Conservation (phyloP, 1,140 invertebrate genomes). For the Drosophila chauvacae region DNA sequence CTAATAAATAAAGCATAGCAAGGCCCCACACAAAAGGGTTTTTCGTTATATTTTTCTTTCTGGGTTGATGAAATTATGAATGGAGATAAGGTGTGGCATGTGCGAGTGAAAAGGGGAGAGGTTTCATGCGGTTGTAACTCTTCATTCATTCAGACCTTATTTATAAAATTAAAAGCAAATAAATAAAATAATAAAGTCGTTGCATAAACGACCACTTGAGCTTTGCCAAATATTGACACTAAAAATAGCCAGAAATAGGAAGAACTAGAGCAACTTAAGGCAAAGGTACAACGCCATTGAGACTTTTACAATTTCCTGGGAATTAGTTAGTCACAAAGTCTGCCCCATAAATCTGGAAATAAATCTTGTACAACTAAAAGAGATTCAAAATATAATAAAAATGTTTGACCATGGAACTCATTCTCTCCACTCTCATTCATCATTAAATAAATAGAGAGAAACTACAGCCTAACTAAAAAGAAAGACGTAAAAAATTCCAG, state of each 20-base stretch:
- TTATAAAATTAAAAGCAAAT: not conserved
- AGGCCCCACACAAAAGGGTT: slow-evolving; percentile 53
- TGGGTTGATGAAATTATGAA: slow-evolving; percentile 83
- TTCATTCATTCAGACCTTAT: slow-evolving; percentile 17
- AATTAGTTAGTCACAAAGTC: slow-evolving; percentile 3
- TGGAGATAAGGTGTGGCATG: slow-evolving; percentile 76
- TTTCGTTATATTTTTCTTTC: slow-evolving; percentile 53
- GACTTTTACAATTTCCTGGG: slow-evolving; percentile 19
- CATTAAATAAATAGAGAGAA: not conserved
- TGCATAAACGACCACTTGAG: slow-evolving; percentile 1
- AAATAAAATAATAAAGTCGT: slow-evolving; percentile 1
- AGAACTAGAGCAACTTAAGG: not conserved
- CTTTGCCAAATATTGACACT: not conserved
- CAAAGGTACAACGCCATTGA: not conserved
- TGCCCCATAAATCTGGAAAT: slow-evolving; percentile 12
- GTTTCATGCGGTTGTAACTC: slow-evolving; percentile 1
- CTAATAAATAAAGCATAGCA: slow-evolving; percentile 78
- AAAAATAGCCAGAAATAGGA: slow-evolving; percentile 7
- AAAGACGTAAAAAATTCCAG: slow-evolving; percentile 2
- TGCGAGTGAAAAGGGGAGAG: not conserved
- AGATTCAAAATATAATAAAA: not conserved
- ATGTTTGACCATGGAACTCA: not conserved
- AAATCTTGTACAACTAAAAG: not conserved
- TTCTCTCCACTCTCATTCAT: not conserved
- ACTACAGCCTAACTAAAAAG: not conserved